phyloP scores from a whole-genome alignment of 2,797 vertebrate genomes.

The Darevskia mixta region DNA sequence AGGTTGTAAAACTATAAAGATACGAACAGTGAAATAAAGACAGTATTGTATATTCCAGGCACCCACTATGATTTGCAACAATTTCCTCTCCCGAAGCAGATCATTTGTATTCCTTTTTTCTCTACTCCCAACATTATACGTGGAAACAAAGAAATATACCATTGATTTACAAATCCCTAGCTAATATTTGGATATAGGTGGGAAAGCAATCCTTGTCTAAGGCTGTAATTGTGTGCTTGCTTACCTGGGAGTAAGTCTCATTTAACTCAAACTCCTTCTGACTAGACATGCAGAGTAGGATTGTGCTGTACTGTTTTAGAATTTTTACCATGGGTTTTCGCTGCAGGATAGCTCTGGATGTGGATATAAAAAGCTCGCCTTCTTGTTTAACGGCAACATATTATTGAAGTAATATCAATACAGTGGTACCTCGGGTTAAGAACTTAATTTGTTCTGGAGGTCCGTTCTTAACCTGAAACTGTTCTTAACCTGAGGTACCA shows the following conservation, averaged over 20 bases:
- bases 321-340: neutral
- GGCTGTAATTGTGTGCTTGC: neutral
- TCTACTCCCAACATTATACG: neutral
- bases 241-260: neutral
- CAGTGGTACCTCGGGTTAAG: too few relatives aligned
- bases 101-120: conserved; percentile 1
- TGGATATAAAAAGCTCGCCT: neutral
- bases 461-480: too few relatives aligned
- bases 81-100: conserved; percentile 36
- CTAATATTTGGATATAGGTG: neutral
- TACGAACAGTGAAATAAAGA: neutral
- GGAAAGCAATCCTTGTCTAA: neutral
- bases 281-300: neutral
- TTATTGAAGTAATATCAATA: neutral
- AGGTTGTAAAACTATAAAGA: conserved; percentile 28
- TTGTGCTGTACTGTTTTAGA: neutral
- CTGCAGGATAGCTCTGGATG: neutral
- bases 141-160: neutral
- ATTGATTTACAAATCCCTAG: conserved; percentile 3
- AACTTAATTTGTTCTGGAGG: too few relatives aligned
- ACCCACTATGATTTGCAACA: conserved; percentile 39
- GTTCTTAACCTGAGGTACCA: too few relatives aligned
- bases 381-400: neutral
- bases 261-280: neutral
- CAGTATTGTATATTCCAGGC: neutral